These are phyloP conservation scores for Mohoua ochrocephala DNA, from an alignment of 2,113 vertebrate species.

Conservation along the genomic window DNA sequence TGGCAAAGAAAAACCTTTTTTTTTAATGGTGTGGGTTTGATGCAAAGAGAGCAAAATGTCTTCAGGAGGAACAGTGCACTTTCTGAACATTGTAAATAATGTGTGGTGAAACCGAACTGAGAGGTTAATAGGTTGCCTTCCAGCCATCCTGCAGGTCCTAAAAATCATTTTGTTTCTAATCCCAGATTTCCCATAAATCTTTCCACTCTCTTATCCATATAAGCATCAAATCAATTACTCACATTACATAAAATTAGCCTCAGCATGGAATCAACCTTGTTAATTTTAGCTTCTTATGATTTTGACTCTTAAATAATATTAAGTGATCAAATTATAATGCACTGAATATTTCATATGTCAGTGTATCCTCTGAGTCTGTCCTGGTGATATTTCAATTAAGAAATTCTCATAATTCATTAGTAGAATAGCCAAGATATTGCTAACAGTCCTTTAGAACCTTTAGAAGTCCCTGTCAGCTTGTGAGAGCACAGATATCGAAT, in stretches of 20 bases:
- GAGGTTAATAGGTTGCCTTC: neutral
- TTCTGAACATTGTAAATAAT: neutral
- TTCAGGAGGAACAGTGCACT: neutral
- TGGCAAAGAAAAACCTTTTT: neutral
- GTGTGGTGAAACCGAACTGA: neutral
- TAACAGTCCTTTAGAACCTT: neutral
- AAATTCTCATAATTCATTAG: neutral
- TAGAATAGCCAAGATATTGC: neutral
- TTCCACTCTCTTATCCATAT: neutral
- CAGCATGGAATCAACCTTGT: neutral
- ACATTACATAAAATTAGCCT: neutral
- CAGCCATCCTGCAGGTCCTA: neutral
- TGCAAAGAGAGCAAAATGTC: neutral
- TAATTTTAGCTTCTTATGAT: slow-evolving; percentile 1
- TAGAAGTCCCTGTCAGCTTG: neutral
- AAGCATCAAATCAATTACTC: neutral
- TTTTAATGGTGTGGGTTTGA: neutral
- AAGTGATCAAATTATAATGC: neutral
- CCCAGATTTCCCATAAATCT: neutral
- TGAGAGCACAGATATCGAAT: neutral
- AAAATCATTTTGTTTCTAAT: neutral
- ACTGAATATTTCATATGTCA: neutral
- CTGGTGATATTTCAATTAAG: neutral
- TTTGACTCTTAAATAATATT: neutral
- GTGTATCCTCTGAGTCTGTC: neutral